These are phyloP conservation scores for Sibirionetta formosa DNA, from an alignment of 2,797 vertebrate species.

Conservation along the genomic window DNA sequence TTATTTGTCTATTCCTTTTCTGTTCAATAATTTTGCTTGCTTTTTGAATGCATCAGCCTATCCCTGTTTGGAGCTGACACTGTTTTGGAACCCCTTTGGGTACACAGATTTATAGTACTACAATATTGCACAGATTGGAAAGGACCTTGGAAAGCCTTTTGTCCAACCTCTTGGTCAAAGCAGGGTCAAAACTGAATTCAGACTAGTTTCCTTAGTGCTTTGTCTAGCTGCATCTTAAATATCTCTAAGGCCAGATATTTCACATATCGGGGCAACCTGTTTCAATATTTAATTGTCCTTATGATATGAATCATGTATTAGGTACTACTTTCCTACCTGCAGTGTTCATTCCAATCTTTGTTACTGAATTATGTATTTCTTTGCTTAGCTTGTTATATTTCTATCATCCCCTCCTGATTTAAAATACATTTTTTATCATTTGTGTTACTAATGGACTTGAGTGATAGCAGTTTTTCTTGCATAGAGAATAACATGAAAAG, in stretches of 20 bases:
- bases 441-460: background rate
- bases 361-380: background rate
- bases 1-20: background rate
- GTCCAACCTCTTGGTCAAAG: background rate
- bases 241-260: background rate
- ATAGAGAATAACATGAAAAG: background rate
- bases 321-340: background rate
- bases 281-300: background rate
- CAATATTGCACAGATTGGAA: background rate
- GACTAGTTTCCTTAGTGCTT: background rate
- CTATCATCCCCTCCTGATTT: background rate
- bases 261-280: background rate
- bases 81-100: background rate
- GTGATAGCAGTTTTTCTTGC: background rate
- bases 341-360: background rate
- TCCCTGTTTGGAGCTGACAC: background rate
- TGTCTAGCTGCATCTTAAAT: background rate
- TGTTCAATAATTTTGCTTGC: background rate
- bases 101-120: background rate
- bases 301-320: accelerated
- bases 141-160: background rate
- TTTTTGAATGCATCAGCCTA: background rate
- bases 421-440: background rate
- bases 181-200: background rate
- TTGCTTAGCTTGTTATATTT: background rate